These are phyloP conservation scores for Leptinotarsa peninsularis DNA, from an alignment of 2,888 invertebrate genomes.

Conservation along the genomic window DNA sequence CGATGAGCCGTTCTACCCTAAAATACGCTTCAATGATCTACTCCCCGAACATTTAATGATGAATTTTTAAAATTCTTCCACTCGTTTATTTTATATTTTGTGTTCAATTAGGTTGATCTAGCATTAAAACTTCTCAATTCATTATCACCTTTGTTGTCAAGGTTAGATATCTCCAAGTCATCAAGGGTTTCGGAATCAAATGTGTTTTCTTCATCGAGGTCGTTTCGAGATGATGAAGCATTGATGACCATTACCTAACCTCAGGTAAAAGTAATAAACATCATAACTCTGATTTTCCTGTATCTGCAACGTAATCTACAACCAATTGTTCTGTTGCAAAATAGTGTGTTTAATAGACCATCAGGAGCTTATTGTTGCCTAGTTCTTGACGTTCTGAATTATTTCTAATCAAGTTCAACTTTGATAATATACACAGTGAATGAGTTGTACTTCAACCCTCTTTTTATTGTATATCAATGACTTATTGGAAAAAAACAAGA, in stretches of 20 bases:
- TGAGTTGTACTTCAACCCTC: too few relatives aligned
- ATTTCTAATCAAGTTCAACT: too few relatives aligned
- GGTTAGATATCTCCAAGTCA: neutral
- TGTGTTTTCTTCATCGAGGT: neutral
- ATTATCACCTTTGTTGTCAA: neutral
- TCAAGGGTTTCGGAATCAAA: neutral
- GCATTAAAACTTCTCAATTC: neutral
- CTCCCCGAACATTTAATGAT: too few relatives aligned
- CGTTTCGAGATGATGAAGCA: neutral
- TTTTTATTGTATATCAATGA: too few relatives aligned
- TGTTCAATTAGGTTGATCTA: too few relatives aligned
- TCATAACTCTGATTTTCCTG: neutral
- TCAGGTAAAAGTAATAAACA: neutral
- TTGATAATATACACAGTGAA: too few relatives aligned
- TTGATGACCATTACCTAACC: neutral
- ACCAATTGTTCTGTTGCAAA: neutral
- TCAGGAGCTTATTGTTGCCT: neutral
- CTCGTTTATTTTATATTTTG: too few relatives aligned
- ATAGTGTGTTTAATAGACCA: neutral
- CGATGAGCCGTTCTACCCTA: too few relatives aligned
- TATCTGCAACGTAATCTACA: neutral
- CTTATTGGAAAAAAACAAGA: too few relatives aligned
- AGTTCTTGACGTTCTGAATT: too few relatives aligned
- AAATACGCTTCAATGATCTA: too few relatives aligned
- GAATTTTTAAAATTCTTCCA: too few relatives aligned